Evolutionary conservation across 2,888 invertebrate genomes (phyloP), one percentile per base, ranked within the genome.

Genomic region (Diabrotica balteata): DNA sequence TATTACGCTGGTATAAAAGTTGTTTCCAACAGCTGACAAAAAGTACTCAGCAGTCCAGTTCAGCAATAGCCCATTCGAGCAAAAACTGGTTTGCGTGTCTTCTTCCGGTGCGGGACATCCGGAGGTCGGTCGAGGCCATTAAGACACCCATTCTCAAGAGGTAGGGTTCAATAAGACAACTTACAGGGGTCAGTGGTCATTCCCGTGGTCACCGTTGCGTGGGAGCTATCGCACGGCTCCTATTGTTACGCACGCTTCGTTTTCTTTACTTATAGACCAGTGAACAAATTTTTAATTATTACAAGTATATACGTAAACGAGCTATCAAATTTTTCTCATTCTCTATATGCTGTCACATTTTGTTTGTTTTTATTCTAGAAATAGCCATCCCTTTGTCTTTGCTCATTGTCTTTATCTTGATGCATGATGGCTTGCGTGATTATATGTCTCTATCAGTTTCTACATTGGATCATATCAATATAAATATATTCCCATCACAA

Each of bases 171-270:
- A 67, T 66, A 71, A 73, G 70, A 66, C 72, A 55, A 64, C 71
- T 70, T 32, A 59, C 73, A 75, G 72, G 76, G 77, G 81, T 78
- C 78, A 78, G 81, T 81, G 82, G 82, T 82, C 81, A 82, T 80
- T 80, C 80, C 78, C 78, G 78, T 77, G 78, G 78, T 74, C 78
- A 59, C 72, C 69, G 68, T 75, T 71, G 78, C 83, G 84, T 84
- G 84, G 83, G 84, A 84, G 81, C 81, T 75, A 76, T 84, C 84
- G 81, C 84, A 80, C 80, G 80, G 78, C 79, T 79, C 55, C 78
- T 69, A 78, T 78, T 78, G 77, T 78, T 78, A 78, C 78, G 73
- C 77, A 70, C 64, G 47, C 66, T 72, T 73, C 69, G 51, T 68
- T 73, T 73, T 76, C 72, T 65, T 73, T 72, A 43, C 7, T 57